A percentile compares a stretch with the other conserved stretches of the same genome.
Conservation (phyloP, 2,113 vertebrate genomes). For the Edolisoma coerulescens region DNA sequence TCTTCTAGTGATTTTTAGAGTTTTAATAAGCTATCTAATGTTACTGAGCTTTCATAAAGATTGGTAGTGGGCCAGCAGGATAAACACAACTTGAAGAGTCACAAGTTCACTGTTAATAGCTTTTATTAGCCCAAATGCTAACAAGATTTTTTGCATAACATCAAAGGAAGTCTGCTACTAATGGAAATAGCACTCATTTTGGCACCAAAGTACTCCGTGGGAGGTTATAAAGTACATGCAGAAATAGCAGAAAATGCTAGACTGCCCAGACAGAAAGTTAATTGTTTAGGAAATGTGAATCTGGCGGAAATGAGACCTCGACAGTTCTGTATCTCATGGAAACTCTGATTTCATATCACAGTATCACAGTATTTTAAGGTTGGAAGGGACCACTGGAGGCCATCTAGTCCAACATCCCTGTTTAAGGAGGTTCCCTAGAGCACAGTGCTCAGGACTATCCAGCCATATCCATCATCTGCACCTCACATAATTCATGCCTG, state of each 20-base stretch:
- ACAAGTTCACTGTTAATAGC: not conserved
- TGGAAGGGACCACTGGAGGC: not conserved
- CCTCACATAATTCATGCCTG: not conserved
- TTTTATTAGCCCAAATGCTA: constrained; percentile 19
- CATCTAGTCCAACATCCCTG: not conserved
- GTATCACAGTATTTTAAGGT: not conserved
- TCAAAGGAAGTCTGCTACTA: not conserved
- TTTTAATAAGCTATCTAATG: not conserved
- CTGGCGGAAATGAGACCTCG: not conserved
- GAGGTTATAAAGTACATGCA: not conserved
- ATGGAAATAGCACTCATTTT: not conserved
- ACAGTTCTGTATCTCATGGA: not conserved
- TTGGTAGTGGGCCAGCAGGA: not conserved
- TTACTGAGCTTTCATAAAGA: not conserved
- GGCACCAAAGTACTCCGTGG: not conserved
- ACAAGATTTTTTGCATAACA: not conserved
- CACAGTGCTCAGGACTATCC: not conserved
- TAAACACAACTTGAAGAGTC: not conserved
- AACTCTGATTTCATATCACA: not conserved
- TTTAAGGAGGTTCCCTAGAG: not conserved
- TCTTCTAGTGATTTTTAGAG: not conserved
- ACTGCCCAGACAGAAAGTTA: not conserved
- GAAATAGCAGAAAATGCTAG: constrained; percentile 18
- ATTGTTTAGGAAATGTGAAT: not conserved
- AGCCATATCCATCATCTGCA: not conserved